Evolutionary conservation across 2,113 vertebrate species (phyloP), one percentile per base, ranked within the genome.

Genomic region (Piaya cayana): DNA sequence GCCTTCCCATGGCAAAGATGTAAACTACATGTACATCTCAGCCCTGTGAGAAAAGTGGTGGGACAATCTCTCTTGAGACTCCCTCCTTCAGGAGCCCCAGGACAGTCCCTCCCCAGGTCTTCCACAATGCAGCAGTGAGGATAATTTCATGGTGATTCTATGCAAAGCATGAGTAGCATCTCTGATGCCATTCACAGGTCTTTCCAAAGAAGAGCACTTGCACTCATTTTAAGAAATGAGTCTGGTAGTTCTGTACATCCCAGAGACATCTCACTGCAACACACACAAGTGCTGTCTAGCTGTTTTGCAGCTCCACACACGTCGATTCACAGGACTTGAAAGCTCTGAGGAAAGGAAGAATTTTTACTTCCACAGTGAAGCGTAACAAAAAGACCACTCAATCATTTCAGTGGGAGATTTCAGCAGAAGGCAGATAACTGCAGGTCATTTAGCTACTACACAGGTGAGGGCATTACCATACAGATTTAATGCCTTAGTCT

Each of bases 101-200:
- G 29, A 15, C 25, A 30, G 6, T 69, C 25, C 27, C 13, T 29
- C 26, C 26, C 30, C 30, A 6, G 10, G 34, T 21, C 50, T 32
- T 39, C 59, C 11, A 15, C 25, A 36, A 34, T 32, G 30, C 1
- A 0, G 12, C 39, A 23, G 25, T 23, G 36, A 59, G 29, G 42
- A n/a, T 37, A 39, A 70, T 42, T 70, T 47, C 29, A 74, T 5
- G 6, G 20, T 6, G 2, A 34, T 17, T 23, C 36, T 20, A 15
- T 0, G 3, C 30, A 13, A 49, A 77, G 45, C 2, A 0, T 13
- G 45, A 53, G 37, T 36, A 39, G 15, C 1, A 1, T 65, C 25
- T 68, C 47, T 45, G 17, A 6, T 67, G 47, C 23, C 55, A 16
- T 60, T 63, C 34, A 12, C 36, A 17, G 0, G 0, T 14, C n/a